These are phyloP conservation scores for Dysidea cf. avara DNA, from an alignment of 37 sponge, comb jelly and placozoan genomes.

Conservation along the genomic window DNA sequence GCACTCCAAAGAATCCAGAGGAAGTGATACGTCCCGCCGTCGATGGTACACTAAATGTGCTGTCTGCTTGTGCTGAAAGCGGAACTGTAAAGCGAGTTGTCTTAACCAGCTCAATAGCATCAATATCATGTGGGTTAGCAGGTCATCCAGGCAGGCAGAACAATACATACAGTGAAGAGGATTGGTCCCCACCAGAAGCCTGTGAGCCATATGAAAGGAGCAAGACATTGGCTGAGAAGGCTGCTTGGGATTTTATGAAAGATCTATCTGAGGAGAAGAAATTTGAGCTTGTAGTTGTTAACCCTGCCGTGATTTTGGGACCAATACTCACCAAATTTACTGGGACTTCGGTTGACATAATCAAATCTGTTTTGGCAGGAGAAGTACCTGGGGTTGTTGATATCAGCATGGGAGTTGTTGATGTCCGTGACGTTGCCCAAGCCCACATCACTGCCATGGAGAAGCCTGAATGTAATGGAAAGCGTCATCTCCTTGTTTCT, in stretches of 20 bases:
- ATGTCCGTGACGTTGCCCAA: slow-evolving; percentile 89
- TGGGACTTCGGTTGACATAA: slow-evolving; percentile 23
- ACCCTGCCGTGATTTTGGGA: slow-evolving; percentile 72
- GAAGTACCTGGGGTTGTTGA: slow-evolving; percentile 60
- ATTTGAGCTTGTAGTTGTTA: slow-evolving; percentile 82
- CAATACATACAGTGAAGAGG: slow-evolving; percentile 69
- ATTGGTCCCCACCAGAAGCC: slow-evolving; percentile 61
- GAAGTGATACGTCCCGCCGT: slow-evolving; percentile 67
- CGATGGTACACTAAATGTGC: slow-evolving; percentile 76
- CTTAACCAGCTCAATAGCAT: slow-evolving; percentile 83
- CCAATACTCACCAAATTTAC: slow-evolving; percentile 59
- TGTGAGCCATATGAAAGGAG: slow-evolving; percentile 72
- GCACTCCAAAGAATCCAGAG: slow-evolving; percentile 15
- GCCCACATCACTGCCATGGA: slow-evolving; percentile 85
- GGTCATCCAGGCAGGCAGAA: slow-evolving; percentile 42
- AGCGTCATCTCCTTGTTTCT: slow-evolving; percentile 41
- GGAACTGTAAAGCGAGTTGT: slow-evolving; percentile 85
- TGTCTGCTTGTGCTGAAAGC: slow-evolving; percentile 76
- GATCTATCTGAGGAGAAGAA: slow-evolving; percentile 44
- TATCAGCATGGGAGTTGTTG: slow-evolving; percentile 48
- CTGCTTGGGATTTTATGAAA: slow-evolving; percentile 83
- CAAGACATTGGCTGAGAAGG: slow-evolving; percentile 79
- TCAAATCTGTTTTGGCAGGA: slow-evolving; percentile 36
- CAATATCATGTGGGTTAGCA: slow-evolving; percentile 57
- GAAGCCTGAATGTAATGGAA: slow-evolving; percentile 65